These are phyloP conservation scores for Hiodon tergisus DNA, from an alignment of 2,113 vertebrate species.

Conservation along the genomic window DNA sequence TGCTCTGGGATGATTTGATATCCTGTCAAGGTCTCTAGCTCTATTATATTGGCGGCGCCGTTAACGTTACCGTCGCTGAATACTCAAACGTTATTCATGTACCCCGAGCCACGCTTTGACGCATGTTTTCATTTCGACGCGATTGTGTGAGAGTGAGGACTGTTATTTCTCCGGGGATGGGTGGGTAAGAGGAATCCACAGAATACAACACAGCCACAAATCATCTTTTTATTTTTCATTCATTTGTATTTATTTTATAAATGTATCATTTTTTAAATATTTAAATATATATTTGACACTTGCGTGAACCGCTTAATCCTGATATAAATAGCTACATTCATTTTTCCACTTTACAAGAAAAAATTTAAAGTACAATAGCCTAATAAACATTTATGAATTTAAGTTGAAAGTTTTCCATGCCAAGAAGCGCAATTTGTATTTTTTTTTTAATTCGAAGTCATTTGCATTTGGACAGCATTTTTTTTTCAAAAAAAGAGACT, in stretches of 20 bases:
- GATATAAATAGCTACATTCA: too few relatives aligned
- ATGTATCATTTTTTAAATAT: too few relatives aligned
- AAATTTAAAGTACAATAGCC: too few relatives aligned
- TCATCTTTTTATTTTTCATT: too few relatives aligned
- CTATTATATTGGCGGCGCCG: conserved; percentile 9
- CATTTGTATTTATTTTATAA: too few relatives aligned
- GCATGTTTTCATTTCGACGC: too few relatives aligned
- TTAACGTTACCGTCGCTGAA: neutral
- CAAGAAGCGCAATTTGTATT: conserved; percentile 2
- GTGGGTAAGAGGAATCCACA: too few relatives aligned
- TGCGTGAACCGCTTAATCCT: too few relatives aligned
- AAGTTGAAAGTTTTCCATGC: neutral
- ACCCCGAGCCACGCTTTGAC: neutral
- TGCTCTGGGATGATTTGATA: conserved; percentile 36
- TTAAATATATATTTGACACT: too few relatives aligned
- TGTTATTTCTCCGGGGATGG: neutral
- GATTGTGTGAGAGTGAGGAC: neutral
- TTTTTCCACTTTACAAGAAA: too few relatives aligned
- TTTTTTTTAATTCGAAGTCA: conserved; percentile 3
- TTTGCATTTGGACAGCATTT: neutral
- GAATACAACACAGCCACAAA: too few relatives aligned
- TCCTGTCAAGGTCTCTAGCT: conserved; percentile 41
- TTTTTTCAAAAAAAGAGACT: neutral
- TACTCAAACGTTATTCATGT: neutral
- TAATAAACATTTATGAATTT: conserved; percentile 4